Base-by-base conservation (phyloP, 2,888 invertebrate genomes). In the Ectemnius lituratus region DNA sequence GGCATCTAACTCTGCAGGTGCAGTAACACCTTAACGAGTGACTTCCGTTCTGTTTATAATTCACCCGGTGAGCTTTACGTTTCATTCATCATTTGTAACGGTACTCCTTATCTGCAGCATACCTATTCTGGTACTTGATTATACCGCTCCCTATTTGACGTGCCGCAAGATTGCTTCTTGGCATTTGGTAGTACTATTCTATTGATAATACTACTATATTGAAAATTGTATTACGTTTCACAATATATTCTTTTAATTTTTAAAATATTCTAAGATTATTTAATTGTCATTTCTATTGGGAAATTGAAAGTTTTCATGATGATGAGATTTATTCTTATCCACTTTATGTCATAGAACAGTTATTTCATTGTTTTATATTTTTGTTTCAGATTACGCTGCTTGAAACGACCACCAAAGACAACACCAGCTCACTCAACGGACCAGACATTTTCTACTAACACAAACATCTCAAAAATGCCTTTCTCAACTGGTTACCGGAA, bases 31-130 rank as follows among this genome's bases (percentile, higher is more conserved):
- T 81, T 81, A 81, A 83, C 68, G 68, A 76, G 74, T 62, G 18
- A 76, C 76, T 79, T 83, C 83, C 83, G 81, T 71, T 76, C 59
- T 67, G 69, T 62, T 75, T 77, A 68, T 78, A 76, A 82, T 82
- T 76, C 78, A 69, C 62, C 62, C 59, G 20, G 73, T 66, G 58
- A 67, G 69, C 67, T 67, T 72, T 52, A 81, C 70, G 65, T 70
- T 74, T 81, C 73, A 67, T 81, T 75, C 68, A 80, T 64, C 58
- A 81, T 72, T 72, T 62, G 59, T 81, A 78, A 78, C 80, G 75
- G 81, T 72, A 71, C 66, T 63, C 62, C 28, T 73, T 62, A 28
- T 37, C 58, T 14, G 28, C 60, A 60, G 27, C 52, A 27, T 37
- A 5, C 18, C 20, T 4, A 8, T 16, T 52, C 52, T 52, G 52